phyloP scores from a whole-genome alignment of 2,888 invertebrate species.

The Tenthredo livida region DNA sequence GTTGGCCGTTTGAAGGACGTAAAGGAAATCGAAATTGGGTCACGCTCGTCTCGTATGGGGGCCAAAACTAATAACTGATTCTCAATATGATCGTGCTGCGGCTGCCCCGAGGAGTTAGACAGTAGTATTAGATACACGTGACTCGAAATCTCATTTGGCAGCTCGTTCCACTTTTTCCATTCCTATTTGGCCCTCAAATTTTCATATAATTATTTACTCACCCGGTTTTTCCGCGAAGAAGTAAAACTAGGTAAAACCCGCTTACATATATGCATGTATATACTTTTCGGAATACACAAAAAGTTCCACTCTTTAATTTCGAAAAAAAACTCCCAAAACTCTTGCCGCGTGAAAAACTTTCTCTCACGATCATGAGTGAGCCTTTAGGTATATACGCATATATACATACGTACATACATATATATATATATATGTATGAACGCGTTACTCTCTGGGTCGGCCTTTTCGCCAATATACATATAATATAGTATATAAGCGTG shows the following conservation, averaged over 20 bases:
- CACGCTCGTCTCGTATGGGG: slow-evolving; percentile 41
- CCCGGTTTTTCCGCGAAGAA: neutral
- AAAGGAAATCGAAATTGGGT: slow-evolving; percentile 48
- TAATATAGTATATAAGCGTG: neutral
- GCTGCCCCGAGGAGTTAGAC: slow-evolving; percentile 12
- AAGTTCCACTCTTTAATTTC: neutral
- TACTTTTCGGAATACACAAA: neutral
- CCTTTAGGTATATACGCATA: neutral
- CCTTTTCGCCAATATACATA: neutral
- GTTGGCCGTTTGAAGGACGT: slow-evolving; percentile 51
- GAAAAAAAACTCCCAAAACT: neutral
- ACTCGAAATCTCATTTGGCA: slow-evolving; percentile 15
- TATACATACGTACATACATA: neutral
- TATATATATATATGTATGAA: neutral
- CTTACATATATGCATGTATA: neutral
- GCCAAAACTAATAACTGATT: slow-evolving; percentile 48
- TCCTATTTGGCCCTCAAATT: neutral
- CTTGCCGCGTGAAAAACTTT: neutral
- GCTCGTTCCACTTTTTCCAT: slow-evolving; percentile 43
- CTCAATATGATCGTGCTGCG: slow-evolving; percentile 1
- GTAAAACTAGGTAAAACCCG: neutral
- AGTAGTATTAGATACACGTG: neutral
- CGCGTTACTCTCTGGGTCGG: slow-evolving; percentile 9
- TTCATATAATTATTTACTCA: neutral
- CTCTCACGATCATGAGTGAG: neutral